Evolutionary conservation across 2,113 vertebrate genomes (phyloP).

Genomic region (Brachionichthys hirsutus): DNA sequence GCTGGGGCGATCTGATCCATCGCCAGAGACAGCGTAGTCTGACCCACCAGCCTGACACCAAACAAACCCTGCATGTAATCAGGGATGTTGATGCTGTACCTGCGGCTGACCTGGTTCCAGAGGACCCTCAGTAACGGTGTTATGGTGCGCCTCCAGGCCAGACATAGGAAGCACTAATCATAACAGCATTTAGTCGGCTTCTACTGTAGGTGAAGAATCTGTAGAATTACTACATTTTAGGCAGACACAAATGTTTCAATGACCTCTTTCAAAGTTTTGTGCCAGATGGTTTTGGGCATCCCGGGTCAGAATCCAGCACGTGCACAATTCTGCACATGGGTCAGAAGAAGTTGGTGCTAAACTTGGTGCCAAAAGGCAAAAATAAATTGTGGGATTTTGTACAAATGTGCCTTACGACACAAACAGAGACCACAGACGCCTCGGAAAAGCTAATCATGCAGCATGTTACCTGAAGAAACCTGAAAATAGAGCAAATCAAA

Average conservation of each 20-base stretch:
- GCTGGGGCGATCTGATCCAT: conserved; percentile 37
- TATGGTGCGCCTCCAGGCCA: conserved; percentile 52
- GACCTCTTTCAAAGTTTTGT: too few species aligned
- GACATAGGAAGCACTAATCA: conserved; percentile 62
- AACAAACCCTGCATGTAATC: conserved; percentile 29
- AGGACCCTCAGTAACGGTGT: conserved; percentile 53
- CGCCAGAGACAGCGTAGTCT: conserved; percentile 39
- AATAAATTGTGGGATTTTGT: conserved; percentile 28
- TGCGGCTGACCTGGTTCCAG: conserved; percentile 55
- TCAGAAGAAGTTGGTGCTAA: too few species aligned
- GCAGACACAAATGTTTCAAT: too few species aligned
- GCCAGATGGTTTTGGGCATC: too few species aligned
- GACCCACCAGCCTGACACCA: conserved; percentile 42
- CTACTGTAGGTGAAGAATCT: conserved; percentile 4
- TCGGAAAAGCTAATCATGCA: neutral
- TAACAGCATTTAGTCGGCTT: conserved; percentile 39
- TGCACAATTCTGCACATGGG: too few species aligned
- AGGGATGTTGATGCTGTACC: conserved; percentile 46
- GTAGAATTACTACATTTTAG: too few species aligned
- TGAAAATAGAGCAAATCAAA: neutral
- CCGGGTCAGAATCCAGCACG: too few species aligned
- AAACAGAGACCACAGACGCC: neutral
- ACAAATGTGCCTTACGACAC: conserved; percentile 1
- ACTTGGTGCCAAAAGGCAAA: conserved; percentile 40
- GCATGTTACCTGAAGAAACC: conserved; percentile 12